Evolutionary conservation across 2,888 invertebrate genomes (phyloP).

Genomic region (Lordiphosa andalusiaca): DNA sequence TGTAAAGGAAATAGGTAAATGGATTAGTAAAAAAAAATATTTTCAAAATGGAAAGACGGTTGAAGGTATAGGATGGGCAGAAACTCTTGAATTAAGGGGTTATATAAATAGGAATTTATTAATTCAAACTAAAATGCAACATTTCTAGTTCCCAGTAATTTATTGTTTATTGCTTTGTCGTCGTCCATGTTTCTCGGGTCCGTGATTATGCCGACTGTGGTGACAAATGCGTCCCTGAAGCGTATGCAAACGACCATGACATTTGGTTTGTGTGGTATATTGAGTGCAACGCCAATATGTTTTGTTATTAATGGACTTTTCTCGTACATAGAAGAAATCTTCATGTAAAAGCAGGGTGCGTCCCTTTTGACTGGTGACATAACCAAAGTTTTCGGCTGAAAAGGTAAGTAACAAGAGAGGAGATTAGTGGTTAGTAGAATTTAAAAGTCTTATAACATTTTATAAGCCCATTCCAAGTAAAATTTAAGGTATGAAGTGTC

Average conservation of each 20-base stretch:
- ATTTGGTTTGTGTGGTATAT: slow-evolving; percentile 77
- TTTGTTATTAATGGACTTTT: slow-evolving; percentile 76
- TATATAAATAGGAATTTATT: not conserved
- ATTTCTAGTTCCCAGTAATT: slow-evolving; percentile 1
- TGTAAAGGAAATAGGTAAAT: slow-evolving; percentile 16
- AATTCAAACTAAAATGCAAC: not conserved
- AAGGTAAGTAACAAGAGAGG: slow-evolving; percentile 6
- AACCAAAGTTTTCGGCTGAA: slow-evolving; percentile 39
- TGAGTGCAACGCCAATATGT: slow-evolving; percentile 80
- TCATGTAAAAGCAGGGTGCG: slow-evolving; percentile 69
- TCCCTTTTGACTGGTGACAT: slow-evolving; percentile 78
- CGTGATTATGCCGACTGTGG: slow-evolving; percentile 76
- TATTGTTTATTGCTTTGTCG: slow-evolving; percentile 8
- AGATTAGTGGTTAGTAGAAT: not conserved
- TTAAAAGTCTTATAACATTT: no score
- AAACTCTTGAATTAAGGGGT: no score
- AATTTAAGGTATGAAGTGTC: no score
- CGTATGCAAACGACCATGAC: slow-evolving; percentile 78
- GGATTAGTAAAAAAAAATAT: slow-evolving; percentile 17
- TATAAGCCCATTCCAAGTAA: no score
- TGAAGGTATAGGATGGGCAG: not conserved
- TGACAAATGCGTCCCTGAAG: slow-evolving; percentile 68
- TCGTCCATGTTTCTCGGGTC: slow-evolving; percentile 26
- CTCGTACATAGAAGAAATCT: slow-evolving; percentile 77
- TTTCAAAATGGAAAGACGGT: not conserved